phyloP scores from a whole-genome alignment of 2,888 invertebrate genomes.

The Ptychoptera albimana region DNA sequence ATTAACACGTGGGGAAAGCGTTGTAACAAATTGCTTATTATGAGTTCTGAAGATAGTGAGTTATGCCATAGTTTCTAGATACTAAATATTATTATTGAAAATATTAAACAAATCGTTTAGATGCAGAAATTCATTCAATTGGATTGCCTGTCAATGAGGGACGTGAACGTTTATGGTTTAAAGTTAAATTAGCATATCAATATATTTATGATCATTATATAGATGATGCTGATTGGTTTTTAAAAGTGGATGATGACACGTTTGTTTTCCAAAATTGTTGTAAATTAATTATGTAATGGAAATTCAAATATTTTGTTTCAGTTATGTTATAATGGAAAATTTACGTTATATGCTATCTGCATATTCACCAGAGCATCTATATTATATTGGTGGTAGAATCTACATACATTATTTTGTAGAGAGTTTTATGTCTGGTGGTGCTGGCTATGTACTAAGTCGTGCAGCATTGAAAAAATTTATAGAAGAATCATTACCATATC shows the following conservation, averaged over 20 bases:
- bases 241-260: constrained; percentile 93
- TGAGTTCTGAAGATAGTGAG: constrained; percentile 40
- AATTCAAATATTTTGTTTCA: constrained; percentile 25
- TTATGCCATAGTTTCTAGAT: no score
- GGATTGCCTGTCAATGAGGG: constrained; percentile 69
- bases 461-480: constrained; percentile 59
- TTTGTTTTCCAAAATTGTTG: constrained; percentile 32
- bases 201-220: constrained; percentile 65
- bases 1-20: constrained; percentile 55
- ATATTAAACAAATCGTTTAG: constrained; percentile 23
- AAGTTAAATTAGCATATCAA: constrained; percentile 78
- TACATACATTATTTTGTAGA: constrained; percentile 27
- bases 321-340: constrained; percentile 90
- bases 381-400: constrained; percentile 85
- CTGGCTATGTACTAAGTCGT: constrained; percentile 75
- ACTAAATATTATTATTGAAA: no score
- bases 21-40: constrained; percentile 64
- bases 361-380: constrained; percentile 52
- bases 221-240: constrained; percentile 78
- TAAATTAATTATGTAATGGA: no score
- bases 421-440: constrained; percentile 56
- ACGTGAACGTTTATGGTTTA: constrained; percentile 78
- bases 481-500: constrained; percentile 45
- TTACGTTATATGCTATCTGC: constrained; percentile 76
- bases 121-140: constrained; percentile 54